Percentiles rank a stretch among this genome's conserved stretches.
These are phyloP conservation scores for Cyprinodon diabolis DNA, from an alignment of 2,797 vertebrate genomes.

Conservation along the genomic window DNA sequence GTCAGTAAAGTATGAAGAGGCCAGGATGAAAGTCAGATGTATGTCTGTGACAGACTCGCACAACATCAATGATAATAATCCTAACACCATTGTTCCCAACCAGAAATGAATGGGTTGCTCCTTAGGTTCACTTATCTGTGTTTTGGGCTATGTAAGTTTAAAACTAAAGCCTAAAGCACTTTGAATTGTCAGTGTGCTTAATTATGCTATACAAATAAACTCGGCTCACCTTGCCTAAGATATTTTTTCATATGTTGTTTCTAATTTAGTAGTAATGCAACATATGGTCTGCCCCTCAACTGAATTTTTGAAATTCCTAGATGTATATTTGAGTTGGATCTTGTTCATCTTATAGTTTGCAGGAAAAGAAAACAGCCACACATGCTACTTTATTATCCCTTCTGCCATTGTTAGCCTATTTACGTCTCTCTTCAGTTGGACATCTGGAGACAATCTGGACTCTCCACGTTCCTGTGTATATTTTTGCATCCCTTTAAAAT, in stretches of 20 bases:
- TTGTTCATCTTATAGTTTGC: conserved; percentile 13
- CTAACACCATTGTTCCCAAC: neutral
- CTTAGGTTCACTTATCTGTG: neutral
- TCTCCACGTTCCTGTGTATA: conserved; percentile 38
- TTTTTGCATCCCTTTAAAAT: conserved; percentile 38
- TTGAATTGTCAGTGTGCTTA: too few relatives aligned
- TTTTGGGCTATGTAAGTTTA: neutral
- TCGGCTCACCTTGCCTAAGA: neutral
- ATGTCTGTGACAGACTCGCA: neutral
- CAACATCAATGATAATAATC: too few relatives aligned
- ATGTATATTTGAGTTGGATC: neutral
- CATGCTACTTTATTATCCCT: conserved; percentile 42
- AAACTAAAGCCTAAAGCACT: neutral
- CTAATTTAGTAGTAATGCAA: neutral
- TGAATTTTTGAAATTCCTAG: neutral
- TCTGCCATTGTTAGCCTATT: conserved; percentile 59
- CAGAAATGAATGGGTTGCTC: neutral
- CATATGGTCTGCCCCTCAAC: neutral
- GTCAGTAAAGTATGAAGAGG: neutral
- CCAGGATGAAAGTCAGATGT: neutral
- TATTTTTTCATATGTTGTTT: neutral
- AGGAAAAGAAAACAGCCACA: conserved; percentile 38
- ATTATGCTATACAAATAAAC: too few relatives aligned
- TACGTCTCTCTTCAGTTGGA: conserved; percentile 64
- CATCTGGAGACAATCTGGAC: conserved; percentile 75